These are phyloP conservation scores for Maccullochella peelii DNA, from an alignment of 2,113 vertebrate genomes.

Conservation along the genomic window DNA sequence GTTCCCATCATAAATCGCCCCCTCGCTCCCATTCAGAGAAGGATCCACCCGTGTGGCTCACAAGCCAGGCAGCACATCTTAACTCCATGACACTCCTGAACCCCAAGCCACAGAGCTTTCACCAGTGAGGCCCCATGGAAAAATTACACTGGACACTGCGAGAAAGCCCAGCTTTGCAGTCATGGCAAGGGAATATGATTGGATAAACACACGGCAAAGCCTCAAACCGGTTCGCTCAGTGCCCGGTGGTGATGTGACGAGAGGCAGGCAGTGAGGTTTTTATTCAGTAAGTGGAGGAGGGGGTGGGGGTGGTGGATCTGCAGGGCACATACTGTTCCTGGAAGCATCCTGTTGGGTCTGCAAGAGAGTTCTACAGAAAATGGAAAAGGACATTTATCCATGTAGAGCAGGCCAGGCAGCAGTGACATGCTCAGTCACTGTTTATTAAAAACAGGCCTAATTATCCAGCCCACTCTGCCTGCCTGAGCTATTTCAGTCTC, in stretches of 20 bases:
- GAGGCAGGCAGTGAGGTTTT: constrained; percentile 44
- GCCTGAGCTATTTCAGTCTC: constrained; percentile 42
- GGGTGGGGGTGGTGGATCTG: constrained; percentile 18
- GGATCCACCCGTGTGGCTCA: constrained; percentile 53
- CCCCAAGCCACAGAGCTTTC: constrained; percentile 65
- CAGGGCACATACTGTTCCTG: constrained; percentile 35
- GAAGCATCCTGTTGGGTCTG: neutral
- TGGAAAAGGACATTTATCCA: constrained; percentile 42
- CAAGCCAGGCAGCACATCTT: constrained; percentile 58
- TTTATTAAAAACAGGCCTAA: constrained; percentile 71
- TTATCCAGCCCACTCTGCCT: constrained; percentile 43
- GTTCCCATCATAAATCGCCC: constrained; percentile 49
- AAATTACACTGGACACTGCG: constrained; percentile 59
- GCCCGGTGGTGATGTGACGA: constrained; percentile 54
- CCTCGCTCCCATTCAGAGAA: constrained; percentile 13
- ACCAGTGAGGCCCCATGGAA: constrained; percentile 65
- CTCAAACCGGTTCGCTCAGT: constrained; percentile 42
- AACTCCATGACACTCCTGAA: constrained; percentile 55
- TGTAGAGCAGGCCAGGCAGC: constrained; percentile 39
- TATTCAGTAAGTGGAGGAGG: neutral
- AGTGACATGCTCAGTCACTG: constrained; percentile 47
- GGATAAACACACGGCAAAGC: constrained; percentile 69
- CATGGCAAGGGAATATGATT: constrained; percentile 61
- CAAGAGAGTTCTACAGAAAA: constrained; percentile 1
- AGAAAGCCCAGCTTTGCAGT: constrained; percentile 67